Base-by-base conservation (phyloP, 2,113 vertebrate genomes). In the Herpetotheres cachinnans region DNA sequence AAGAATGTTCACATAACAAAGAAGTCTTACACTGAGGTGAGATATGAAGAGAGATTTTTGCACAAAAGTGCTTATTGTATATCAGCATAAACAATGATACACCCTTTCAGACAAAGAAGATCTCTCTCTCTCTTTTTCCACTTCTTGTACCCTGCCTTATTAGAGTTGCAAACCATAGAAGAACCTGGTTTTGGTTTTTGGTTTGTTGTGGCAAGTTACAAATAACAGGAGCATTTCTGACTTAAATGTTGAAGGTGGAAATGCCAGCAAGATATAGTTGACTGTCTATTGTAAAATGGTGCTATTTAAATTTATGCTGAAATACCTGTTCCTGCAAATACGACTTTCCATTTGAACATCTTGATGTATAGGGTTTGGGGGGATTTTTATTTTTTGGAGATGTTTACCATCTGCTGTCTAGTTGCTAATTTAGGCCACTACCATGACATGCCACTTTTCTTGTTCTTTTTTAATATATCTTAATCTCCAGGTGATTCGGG, bases 1-100 rank as follows among this genome's bases (percentile, higher is more conserved):
- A 99, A 99, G 97, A 99, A 99, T 36, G 99, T 99, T 67, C 99
- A 99, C 91, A 99, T 99, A 97, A 99, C 99, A 50, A 99, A 99
- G 98, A 99, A 99, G 80, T 99, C 99, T 11, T 99, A 99, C 95
- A 99, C 99, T 0, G 99, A 99, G 98, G 99, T 99, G 61, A 95
- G 97, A 36, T 42, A 8, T n/a, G 18, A 7, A 89, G 42, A 42
- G 42, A 42, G 42, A 42, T 59, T 67, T 82, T 36, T 78, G 11
- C 26, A 36, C 18, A 10, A 1, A 62, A 87, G 7, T 50, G 20
- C 13, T 78, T 86, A 42, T 38, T 72, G 8, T 52, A 0, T 42
- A 38, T 69, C 13, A 59, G 46, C 42, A 50, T 55, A 52, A 91
- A 59, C 11, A 67, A 36, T 27, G n/a, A 6, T 2, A 15, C 2